Conservation (phyloP, 1,140 invertebrate species). For the Stenopsyche tienmushanensis region DNA sequence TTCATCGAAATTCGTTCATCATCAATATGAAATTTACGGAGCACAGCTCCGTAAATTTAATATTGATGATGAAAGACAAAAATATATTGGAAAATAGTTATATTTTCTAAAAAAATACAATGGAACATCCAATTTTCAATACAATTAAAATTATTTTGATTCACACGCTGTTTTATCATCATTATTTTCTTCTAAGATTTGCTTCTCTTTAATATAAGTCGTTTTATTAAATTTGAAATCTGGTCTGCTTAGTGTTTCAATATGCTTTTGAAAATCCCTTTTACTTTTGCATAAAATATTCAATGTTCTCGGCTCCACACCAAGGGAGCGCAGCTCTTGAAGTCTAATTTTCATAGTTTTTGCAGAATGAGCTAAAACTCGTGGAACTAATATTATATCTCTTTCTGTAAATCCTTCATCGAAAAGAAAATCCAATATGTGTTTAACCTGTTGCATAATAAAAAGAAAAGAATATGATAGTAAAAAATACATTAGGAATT, state of each 20-base stretch:
- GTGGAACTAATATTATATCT: constrained; percentile 49
- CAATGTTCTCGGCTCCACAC: constrained; percentile 49
- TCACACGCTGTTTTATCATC: no score
- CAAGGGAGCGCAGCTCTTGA: constrained; percentile 46
- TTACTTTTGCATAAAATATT: constrained; percentile 52
- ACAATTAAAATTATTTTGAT: no score
- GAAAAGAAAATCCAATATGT: constrained; percentile 50
- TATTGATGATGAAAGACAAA: no score
- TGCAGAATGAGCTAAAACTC: constrained; percentile 50
- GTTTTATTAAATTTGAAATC: neutral
- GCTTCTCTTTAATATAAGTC: neutral
- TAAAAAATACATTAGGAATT: no score
- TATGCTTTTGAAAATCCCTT: constrained; percentile 51
- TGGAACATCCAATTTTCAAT: no score
- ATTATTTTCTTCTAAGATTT: no score
- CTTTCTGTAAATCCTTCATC: constrained; percentile 48
- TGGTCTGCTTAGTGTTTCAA: constrained; percentile 43
- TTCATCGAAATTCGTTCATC: no score
- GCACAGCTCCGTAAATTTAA: no score
- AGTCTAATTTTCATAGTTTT: constrained; percentile 49
- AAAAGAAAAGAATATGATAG: constrained; percentile 7
- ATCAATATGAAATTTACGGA: no score
- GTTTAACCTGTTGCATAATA: constrained; percentile 49
- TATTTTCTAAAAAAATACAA: no score
- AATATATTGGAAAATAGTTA: no score